phyloP scores from a whole-genome alignment of 2,888 invertebrate genomes.

The Omphaloscelis lunosa region DNA sequence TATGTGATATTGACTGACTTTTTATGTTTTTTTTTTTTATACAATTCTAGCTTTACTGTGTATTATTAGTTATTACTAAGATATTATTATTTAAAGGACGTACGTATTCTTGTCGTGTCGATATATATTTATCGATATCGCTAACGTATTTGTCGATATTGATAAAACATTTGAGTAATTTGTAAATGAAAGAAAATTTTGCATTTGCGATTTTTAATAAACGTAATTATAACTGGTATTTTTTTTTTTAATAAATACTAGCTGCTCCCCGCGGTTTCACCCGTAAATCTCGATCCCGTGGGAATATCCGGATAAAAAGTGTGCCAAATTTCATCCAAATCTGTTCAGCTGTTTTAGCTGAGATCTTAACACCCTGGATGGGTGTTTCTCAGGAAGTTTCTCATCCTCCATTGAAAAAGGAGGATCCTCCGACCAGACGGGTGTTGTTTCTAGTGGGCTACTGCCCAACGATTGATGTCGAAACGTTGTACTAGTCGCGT shows the following conservation, averaged over 20 bases:
- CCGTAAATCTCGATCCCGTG: too few relatives aligned
- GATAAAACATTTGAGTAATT: constrained; percentile 54
- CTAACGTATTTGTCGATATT: constrained; percentile 34
- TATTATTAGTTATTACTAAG: constrained; percentile 58
- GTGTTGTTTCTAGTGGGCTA: too few relatives aligned
- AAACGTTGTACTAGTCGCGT: too few relatives aligned
- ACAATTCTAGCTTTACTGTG: constrained; percentile 59
- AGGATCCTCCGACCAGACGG: background rate
- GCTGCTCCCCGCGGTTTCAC: too few relatives aligned
- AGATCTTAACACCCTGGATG: too few relatives aligned
- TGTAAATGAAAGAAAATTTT: constrained; percentile 70
- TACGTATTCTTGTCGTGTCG: constrained; percentile 39
- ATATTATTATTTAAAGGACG: constrained; percentile 56
- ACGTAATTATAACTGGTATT: constrained; percentile 58
- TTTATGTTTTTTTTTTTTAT: constrained; percentile 59
- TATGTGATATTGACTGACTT: constrained; percentile 77
- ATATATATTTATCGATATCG: constrained; percentile 43
- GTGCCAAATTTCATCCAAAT: too few relatives aligned
- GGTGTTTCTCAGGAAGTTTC: too few relatives aligned
- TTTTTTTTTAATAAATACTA: constrained; percentile 30
- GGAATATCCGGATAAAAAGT: too few relatives aligned
- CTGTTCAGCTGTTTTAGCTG: too few relatives aligned
- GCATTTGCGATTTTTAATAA: constrained; percentile 73
- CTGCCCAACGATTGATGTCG: too few relatives aligned
- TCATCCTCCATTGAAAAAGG: background rate